Evolutionary conservation across 2,888 invertebrate species (phyloP), one percentile per base, ranked within the genome.

Genomic region (Antitype chi): DNA sequence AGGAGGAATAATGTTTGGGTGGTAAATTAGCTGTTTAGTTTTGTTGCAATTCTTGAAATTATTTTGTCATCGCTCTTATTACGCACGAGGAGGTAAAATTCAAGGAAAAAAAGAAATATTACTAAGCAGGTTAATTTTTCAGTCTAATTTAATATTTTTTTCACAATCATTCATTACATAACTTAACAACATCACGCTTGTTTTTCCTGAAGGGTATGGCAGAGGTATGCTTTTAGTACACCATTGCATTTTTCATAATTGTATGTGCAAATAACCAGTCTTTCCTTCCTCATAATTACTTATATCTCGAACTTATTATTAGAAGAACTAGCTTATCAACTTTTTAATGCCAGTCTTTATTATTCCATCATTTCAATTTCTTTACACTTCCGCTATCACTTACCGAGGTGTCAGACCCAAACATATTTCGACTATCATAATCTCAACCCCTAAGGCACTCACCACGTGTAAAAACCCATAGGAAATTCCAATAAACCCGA

Each of bases 401-500:
- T 68, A 64, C 43, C 38, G 64, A 81, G 70, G 74, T 75, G 66
- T 84, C 68, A 55, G 71, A 75, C 63, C 66, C 78, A 81, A 78
- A 84, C 72, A 82, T 83, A 86, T 85, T 82, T 88, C 62, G 76
- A 53, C 72, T 73, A 84, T 83, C 74, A 87, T 83, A 85, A 88
- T 89, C 89, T 87, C 76, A 87, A 90, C 88, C 88, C 88, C 88
- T 88, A 87, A 89, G 88, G 74, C 76, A 83, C 74, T 87, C 73
- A 91, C 90, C 85, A 90, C 90, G 94, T 94, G 94, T 94, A 93
- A 93, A 94, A 94, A 93, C 93, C 92, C 94, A 92, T 89, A 93
- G 94, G 94, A 96, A 96, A 96, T 96, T 94, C 94, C 95, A 94
- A 95, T 95, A 95, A 95, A 94, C 91, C 90, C 89, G 89, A 92